phyloP scores from a whole-genome alignment of 2,113 vertebrate genomes.

The Microcebus ravelobensis region DNA sequence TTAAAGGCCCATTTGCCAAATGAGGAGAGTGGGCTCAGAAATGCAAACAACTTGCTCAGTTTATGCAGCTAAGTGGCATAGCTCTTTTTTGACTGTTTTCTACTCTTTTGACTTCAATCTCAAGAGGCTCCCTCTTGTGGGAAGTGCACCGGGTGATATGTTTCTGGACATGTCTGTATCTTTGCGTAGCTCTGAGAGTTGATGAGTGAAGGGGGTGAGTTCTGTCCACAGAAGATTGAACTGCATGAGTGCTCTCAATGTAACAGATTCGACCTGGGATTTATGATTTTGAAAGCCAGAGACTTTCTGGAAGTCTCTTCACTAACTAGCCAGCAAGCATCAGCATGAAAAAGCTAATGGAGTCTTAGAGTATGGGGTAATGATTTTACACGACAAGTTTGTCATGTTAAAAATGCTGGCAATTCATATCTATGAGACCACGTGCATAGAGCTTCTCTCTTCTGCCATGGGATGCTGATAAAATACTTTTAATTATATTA shows the following conservation, averaged over 20 bases:
- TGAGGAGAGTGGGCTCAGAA: not conserved
- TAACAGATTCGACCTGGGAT: not conserved
- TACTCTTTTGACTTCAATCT: not conserved
- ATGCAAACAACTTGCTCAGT: not conserved
- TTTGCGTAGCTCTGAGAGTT: not conserved
- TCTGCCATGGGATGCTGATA: slow-evolving; percentile 30
- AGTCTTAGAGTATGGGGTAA: slow-evolving; percentile 12
- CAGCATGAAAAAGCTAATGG: not conserved
- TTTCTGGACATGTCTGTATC: not conserved
- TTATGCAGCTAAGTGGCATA: not conserved
- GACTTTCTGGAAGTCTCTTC: slow-evolving; percentile 38
- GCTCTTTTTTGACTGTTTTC: too few species aligned
- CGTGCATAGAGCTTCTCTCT: not conserved
- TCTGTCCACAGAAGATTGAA: not conserved
- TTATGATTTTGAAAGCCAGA: not conserved
- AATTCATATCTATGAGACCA: not conserved
- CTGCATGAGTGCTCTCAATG: not conserved
- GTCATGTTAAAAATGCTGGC: slow-evolving; percentile 22
- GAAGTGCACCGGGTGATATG: fast-evolving
- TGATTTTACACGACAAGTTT: slow-evolving; percentile 52
- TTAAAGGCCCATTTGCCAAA: not conserved
- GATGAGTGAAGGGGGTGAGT: not conserved
- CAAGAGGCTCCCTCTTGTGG: not conserved
- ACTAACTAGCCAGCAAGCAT: not conserved
- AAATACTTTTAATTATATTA: slow-evolving; percentile 70